These are phyloP conservation scores for Drosophila meridionalis DNA, from an alignment of 2,888 invertebrate species.

Conservation along the genomic window DNA sequence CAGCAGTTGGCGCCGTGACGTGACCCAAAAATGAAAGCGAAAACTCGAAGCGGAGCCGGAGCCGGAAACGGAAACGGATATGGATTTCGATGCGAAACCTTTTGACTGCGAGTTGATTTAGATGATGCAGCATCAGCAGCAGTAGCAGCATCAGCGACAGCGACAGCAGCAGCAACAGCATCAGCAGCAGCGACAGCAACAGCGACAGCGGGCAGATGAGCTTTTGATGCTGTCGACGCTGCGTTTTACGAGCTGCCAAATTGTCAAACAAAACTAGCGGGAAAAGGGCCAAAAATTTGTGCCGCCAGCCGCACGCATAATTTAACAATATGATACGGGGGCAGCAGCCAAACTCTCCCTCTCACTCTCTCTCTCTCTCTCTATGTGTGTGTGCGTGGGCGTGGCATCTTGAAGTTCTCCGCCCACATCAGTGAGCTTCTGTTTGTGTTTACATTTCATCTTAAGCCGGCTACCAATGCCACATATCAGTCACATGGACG, in stretches of 20 bases:
- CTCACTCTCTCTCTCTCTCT: too few relatives aligned
- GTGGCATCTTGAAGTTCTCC: slow-evolving; percentile 8
- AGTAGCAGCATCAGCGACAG: slow-evolving; percentile 8
- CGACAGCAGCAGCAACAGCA: slow-evolving; percentile 4
- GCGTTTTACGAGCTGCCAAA: slow-evolving; percentile 76
- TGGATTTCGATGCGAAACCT: slow-evolving; percentile 6
- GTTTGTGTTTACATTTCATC: slow-evolving; percentile 75
- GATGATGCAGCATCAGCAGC: slow-evolving; percentile 55
- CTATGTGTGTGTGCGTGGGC: not conserved
- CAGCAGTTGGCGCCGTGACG: slow-evolving; percentile 24
- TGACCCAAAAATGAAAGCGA: slow-evolving; percentile 31
- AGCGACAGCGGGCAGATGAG: slow-evolving; percentile 12
- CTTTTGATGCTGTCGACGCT: slow-evolving; percentile 28
- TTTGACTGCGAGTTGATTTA: slow-evolving; percentile 61
- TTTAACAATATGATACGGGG: slow-evolving; percentile 56
- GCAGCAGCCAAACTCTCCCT: not conserved
- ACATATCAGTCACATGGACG: slow-evolving; percentile 77
- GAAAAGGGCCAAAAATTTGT: slow-evolving; percentile 29
- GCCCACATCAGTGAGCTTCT: slow-evolving; percentile 6
- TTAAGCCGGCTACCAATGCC: slow-evolving; percentile 65
- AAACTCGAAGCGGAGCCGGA: slow-evolving; percentile 9
- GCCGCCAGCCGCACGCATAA: slow-evolving; percentile 62
- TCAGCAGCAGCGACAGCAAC: slow-evolving; percentile 19
- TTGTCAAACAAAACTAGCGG: slow-evolving; percentile 32
- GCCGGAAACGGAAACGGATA: slow-evolving; percentile 18